Evolutionary conservation across 2,888 invertebrate genomes (phyloP), one percentile per base, ranked within the genome.

Genomic region (Tipula vernalis): DNA sequence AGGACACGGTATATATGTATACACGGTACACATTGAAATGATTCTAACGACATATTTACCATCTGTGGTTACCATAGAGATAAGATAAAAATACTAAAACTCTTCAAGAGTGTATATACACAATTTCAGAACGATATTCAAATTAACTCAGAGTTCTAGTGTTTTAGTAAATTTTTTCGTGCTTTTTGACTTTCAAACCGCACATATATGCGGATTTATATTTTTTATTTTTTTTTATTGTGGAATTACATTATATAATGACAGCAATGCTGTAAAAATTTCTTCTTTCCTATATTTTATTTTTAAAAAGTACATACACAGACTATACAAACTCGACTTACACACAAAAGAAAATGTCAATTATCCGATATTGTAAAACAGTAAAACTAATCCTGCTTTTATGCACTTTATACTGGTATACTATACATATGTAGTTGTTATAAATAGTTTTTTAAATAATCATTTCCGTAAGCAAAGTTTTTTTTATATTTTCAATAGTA

Each of bases 1-100:
- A 71, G 71, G 57, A 18, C 57, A 28, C 28, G 47, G 15, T 71
- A 28, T 71, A 28, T 28, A 28, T 8, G 15, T 71, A 28, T 71
- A 71, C 10, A 28, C 71, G 71, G 71, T 71, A 71, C 28, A 71
- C 28, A 71, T 71, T 71, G 71, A 71, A 71, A 71, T 71, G 71
- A 71, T 71, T 71, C 71, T 71, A 71, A 71, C 71, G 71, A 71
- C 71, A 71, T 71, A 71, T 71, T 71, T 71, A 71, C 71, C 71
- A 71, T 71, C 71, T 71, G 71, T 71, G 71, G 71, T 71, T 71
- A 12, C 71, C 10, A 71, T 71, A 71, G 71, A 71, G 71, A 71
- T 71, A 71, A 71, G 28, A 71, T 71, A 71, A 71, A 71, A 71
- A 71, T 71, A 71, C 28, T 28, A 71, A 71, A 71, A 10, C 71